Evolutionary conservation across 2,113 vertebrate genomes (phyloP), one percentile per base, ranked within the genome.

Genomic region (Colaptes auratus): DNA sequence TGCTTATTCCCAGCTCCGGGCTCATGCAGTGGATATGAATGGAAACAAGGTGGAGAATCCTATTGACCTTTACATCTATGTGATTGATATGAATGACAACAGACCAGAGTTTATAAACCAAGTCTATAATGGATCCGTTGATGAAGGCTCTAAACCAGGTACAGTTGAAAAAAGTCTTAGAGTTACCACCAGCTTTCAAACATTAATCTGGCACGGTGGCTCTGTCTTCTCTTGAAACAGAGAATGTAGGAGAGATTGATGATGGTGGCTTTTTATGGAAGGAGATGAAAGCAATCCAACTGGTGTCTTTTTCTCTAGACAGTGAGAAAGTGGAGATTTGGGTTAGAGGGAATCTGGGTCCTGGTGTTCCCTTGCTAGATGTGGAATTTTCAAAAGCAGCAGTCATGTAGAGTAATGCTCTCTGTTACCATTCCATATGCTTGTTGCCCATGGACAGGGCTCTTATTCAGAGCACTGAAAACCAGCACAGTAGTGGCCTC

Each of bases 41-140:
- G 99, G 99, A 31, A 99, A 99, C 97, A 99, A 99, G 97, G 99
- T 99, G 93, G 99, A 99, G 98, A 99, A 99, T 93, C 99, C 99
- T 33, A 99, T 99, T n/a, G 99, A 99, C 97, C 98, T 99, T 72
- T 99, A 99, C 96, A 99, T 99, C 98, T 99, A 99, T 3, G 99
- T 99, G 92, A 99, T 99, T 61, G 99, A 99, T 97, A 99, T 99
- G 99, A 99, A 99, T 1, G 99, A 99, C 98, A 99, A 99, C 98
- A 98, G 99, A 10, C 99, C 99, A 0, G 99, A 99, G 95, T 99
- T 99, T 95, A 96, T 98, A 94, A 99, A 99, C 97, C 99, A 99
- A 97, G 98, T 99, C 74, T 99, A 99, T 97, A 99, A 99, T 10
- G 99, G 99, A 74, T 99, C 99, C 4, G 99, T 99, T 98, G 98